Evolutionary conservation across 2,888 invertebrate species (phyloP), one percentile per base, ranked within the genome.

Genomic region (Heliconius ismenius): DNA sequence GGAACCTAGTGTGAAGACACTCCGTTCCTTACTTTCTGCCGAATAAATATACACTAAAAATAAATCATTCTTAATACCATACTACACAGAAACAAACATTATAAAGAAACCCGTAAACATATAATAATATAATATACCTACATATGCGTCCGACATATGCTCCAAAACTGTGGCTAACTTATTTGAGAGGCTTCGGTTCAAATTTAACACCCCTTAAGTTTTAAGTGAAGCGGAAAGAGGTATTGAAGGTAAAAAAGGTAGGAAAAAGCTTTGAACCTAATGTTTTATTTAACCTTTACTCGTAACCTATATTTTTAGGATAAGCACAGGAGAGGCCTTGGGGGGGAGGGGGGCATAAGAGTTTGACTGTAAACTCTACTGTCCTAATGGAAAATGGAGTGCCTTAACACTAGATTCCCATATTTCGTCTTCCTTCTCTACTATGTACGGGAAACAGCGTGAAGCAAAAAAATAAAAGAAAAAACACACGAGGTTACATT

Each of bases 141-240:
- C 15, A 62, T 26, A 62, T 62, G 15, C 62, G 6, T 70, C 11
- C n/a, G 10, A 32, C 54, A 54, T 54, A 54, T 54, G 75, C 68
- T 78, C 77, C 81, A 79, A 83, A 82, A 81, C 80, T 81, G 86
- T 86, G 86, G 86, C 86, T 78, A 78, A 79, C 83, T 85, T 83
- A 84, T 84, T 83, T 86, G 86, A 88, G 86, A 87, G 85, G 82
- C 79, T 75, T 81, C 81, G 36, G 62, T 75, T 43, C 74, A 39
- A 64, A 77, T 77, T 74, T 64, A 68, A 64, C 69, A 74, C 79
- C 81, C 78, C 78, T 81, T 81, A 49, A 49, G 82, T 80, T 79
- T 82, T 74, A 81, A 83, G 82, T 83, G 80, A 82, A 80, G 79
- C 81, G 79, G 77, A 70, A 70, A 58, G 3, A 32, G 26, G 39